Base-by-base conservation (phyloP, 2,888 invertebrate species). In the Caenorhabditis doughertyi region DNA sequence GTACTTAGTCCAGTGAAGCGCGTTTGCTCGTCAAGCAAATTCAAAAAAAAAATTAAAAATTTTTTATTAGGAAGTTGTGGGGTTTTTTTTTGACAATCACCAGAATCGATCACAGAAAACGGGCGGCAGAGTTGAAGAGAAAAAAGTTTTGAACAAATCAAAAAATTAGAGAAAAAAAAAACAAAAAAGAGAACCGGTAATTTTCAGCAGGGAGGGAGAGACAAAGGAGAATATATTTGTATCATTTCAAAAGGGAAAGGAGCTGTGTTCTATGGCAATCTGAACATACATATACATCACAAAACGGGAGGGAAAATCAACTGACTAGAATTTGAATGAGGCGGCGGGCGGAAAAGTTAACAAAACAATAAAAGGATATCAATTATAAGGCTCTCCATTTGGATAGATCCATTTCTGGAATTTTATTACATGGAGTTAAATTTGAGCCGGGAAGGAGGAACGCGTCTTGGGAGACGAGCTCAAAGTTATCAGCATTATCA, bases 401-500 rank as follows among this genome's bases (percentile, higher is more conserved):
- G 39, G 83, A 62, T 53, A 91, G 70, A 81, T 91, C 91, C 79
- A 91, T 86, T 62, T 82, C 83, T 11, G 90, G 87, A 18, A 91
- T 84, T 18, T 87, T 84, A 13, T 64, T 82, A 83, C 91, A 91
- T 8, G 89, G 86, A 7, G 89, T 88, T 49, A 91, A 53, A 42
- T 86, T 84, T 13, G 81, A 60, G 32, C 85, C 87, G 7, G 89
- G 87, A 13, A 85, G 71, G 18, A 87, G 60, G 82, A 87, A 88
- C 8, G 87, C 87, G 83, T 89, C 82, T 81, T 88, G 85, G 16
- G 86, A 84, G 1, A 88, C 76, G 16, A 86, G 53, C 44, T 88
- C 88, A 62, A 88, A 86, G 25, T 79, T 80, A 53, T 88, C 88
- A 0, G 84, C 86, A 93, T 97, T 97, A 87, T 96, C 95, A 91